phyloP scores from a whole-genome alignment of 2,113 vertebrate species.

The Corythornis cristatus region DNA sequence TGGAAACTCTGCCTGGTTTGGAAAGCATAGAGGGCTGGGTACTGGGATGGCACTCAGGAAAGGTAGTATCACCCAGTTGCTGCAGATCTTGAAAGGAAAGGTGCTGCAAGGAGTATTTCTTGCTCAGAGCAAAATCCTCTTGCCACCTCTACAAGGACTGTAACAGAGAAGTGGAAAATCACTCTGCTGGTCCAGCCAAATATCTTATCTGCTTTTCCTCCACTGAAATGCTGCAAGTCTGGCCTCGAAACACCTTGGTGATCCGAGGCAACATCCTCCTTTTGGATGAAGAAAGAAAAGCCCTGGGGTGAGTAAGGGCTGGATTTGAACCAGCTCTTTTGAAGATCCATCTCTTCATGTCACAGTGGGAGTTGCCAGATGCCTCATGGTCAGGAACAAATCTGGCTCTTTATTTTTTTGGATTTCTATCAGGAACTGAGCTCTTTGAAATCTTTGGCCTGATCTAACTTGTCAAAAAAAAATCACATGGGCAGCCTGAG shows the following conservation, averaged over 20 bases:
- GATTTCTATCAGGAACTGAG: conserved; percentile 13
- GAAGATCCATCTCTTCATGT: conserved; percentile 27
- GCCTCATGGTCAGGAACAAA: conserved; percentile 29
- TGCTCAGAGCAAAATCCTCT: background rate
- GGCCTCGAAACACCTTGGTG: background rate
- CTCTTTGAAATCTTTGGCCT: conserved; percentile 46
- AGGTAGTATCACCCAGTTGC: background rate
- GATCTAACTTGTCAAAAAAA: conserved; percentile 13
- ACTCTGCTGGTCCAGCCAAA: background rate
- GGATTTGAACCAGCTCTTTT: conserved; percentile 17
- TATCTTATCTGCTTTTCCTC: background rate
- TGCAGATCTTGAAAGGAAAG: background rate
- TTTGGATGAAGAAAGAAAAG: conserved; percentile 13
- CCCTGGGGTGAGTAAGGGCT: background rate
- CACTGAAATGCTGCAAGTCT: background rate
- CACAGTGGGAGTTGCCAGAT: conserved; percentile 34
- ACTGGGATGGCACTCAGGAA: accelerated
- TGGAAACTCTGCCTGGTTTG: background rate
- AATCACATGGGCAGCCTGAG: background rate
- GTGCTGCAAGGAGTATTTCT: background rate
- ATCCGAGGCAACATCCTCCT: background rate
- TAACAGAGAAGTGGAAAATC: background rate
- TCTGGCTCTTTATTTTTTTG: background rate
- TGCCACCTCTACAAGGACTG: background rate
- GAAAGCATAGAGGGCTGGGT: background rate